These are phyloP conservation scores for Nephrotoma guestfalica DNA, from an alignment of 2,888 invertebrate genomes.

Conservation along the genomic window DNA sequence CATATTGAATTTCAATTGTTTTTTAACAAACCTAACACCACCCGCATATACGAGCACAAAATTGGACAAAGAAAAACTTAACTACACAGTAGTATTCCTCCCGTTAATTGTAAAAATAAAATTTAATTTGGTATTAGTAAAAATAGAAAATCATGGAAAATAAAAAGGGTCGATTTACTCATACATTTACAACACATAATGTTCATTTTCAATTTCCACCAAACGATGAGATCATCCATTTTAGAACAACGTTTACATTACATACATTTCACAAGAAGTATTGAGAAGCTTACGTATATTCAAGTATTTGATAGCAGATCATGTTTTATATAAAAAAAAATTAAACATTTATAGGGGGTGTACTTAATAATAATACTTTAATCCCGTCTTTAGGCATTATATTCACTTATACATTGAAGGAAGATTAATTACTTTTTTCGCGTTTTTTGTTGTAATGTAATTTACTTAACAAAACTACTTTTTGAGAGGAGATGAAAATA, in stretches of 20 bases:
- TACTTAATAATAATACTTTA: neutral
- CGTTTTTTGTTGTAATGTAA: neutral
- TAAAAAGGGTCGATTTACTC: constrained; percentile 1
- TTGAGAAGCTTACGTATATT: neutral
- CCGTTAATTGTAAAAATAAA: neutral
- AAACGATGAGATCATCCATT: neutral
- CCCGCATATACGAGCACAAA: neutral
- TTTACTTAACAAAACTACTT: neutral
- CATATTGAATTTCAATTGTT: neutral
- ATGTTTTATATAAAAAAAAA: neutral
- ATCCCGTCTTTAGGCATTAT: neutral
- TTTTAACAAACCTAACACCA: neutral
- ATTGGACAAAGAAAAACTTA: neutral
- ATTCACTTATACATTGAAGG: neutral
- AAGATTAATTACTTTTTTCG: neutral
- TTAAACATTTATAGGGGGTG: neutral
- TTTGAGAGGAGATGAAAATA: neutral
- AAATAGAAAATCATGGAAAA: constrained; percentile 1
- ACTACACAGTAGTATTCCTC: neutral
- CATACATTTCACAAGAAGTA: neutral
- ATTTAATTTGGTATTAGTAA: neutral
- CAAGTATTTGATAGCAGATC: neutral
- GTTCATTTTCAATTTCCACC: neutral
- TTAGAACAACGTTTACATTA: neutral
- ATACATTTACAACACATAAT: neutral